phyloP scores from a whole-genome alignment of 2,113 vertebrate species.

The Physeter macrocephalus region DNA sequence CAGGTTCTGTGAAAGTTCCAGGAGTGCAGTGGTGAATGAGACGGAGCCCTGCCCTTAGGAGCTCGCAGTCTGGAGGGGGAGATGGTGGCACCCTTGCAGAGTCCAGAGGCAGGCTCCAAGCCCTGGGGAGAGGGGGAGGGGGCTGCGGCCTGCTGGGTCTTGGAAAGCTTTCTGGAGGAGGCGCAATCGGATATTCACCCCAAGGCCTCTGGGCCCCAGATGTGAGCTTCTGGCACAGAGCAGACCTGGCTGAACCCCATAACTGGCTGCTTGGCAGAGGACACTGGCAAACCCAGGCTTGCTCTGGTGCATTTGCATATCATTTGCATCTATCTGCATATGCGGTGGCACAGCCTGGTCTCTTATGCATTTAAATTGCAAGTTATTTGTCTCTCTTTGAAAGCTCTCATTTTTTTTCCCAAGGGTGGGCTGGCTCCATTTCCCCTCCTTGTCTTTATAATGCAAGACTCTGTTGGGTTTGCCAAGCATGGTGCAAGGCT shows the following conservation, averaged over 20 bases:
- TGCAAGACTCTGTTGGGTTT: background rate
- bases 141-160: background rate
- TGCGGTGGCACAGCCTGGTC: constrained; percentile 61
- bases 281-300: constrained; percentile 51
- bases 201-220: constrained; percentile 53
- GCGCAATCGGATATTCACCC: background rate
- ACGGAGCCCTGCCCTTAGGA: background rate
- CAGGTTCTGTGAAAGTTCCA: background rate
- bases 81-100: background rate
- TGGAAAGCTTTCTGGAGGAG: constrained; percentile 11
- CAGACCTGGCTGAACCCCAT: constrained; percentile 52
- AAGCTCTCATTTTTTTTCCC: constrained; percentile 32
- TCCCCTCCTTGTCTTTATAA: constrained; percentile 10
- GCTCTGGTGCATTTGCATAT: constrained; percentile 50
- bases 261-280: constrained; percentile 64
- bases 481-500: background rate
- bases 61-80: background rate
- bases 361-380: constrained; percentile 74
- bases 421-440: constrained; percentile 22
- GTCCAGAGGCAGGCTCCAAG: background rate
- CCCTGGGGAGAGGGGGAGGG: too few species aligned
- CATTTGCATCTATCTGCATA: constrained; percentile 75
- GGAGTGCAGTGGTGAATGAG: background rate
- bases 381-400: constrained; percentile 72
- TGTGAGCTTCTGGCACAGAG: constrained; percentile 68